phyloP scores from a whole-genome alignment of 2,113 vertebrate species.

The Oreocharis arfaki region DNA sequence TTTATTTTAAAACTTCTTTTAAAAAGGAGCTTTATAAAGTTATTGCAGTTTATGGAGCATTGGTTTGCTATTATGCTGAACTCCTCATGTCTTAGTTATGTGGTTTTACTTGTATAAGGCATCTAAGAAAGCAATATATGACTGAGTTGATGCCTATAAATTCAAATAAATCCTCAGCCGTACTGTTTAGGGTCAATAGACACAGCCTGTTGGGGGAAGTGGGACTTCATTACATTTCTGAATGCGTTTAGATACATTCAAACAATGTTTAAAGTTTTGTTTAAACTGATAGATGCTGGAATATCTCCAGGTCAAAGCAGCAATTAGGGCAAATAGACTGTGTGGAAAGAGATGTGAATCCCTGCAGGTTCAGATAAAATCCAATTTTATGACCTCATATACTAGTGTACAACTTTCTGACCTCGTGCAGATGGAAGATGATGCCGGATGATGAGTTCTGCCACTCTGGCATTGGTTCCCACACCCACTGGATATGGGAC shows the following conservation, averaged over 20 bases:
- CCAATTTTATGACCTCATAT: background rate
- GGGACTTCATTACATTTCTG: constrained; percentile 41
- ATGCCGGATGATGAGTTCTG: background rate
- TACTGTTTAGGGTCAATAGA: constrained; percentile 43
- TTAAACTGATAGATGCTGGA: constrained; percentile 48
- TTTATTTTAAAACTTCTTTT: background rate
- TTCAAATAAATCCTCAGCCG: constrained; percentile 52
- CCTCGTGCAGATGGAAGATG: background rate
- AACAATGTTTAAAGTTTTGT: constrained; percentile 44
- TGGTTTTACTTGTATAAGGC: constrained; percentile 56
- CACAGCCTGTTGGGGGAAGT: background rate
- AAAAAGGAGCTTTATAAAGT: background rate
- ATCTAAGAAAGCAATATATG: constrained; percentile 43
- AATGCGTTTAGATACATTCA: constrained; percentile 31
- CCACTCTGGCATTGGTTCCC: background rate
- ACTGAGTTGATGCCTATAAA: constrained; percentile 49
- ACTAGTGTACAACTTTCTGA: background rate
- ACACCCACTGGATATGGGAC: background rate
- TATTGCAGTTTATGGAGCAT: background rate
- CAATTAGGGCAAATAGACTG: constrained; percentile 37
- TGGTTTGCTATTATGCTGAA: constrained; percentile 27
- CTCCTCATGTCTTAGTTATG: background rate
- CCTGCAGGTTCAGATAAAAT: constrained; percentile 5
- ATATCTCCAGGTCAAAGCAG: background rate
- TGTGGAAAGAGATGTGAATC: constrained; percentile 2